Percentiles rank a stretch among this genome's conserved stretches.
Evolutionary conservation across 2,113 vertebrate species (phyloP).

Genomic region (Shinisaurus crocodilurus): DNA sequence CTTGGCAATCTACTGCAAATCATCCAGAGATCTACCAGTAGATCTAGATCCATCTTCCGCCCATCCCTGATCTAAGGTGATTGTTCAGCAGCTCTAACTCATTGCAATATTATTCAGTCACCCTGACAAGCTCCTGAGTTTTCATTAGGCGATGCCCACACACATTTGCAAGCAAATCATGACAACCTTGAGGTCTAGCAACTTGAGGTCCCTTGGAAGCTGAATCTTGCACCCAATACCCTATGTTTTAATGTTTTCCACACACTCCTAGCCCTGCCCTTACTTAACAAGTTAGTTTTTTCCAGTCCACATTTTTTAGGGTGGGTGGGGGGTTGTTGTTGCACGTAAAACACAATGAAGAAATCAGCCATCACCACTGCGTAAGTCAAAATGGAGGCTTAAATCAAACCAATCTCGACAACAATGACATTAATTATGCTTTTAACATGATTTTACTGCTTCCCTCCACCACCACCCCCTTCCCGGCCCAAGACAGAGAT

Average conservation of each 20-base stretch:
- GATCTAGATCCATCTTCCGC: too few species aligned
- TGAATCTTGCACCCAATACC: too few species aligned
- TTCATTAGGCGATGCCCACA: not conserved
- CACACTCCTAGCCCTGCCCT: not conserved
- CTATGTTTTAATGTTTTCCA: too few species aligned
- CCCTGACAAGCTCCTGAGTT: not conserved
- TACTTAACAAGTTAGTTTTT: slow-evolving; percentile 37
- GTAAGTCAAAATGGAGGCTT: slow-evolving; percentile 69
- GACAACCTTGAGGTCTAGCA: not conserved
- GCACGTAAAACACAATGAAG: slow-evolving; percentile 47
- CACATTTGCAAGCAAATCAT: not conserved
- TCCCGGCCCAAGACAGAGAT: slow-evolving; percentile 42
- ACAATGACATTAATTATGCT: slow-evolving; percentile 87
- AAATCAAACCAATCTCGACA: slow-evolving; percentile 82
- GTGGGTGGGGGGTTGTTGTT: not conserved
- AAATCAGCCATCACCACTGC: slow-evolving; percentile 56
- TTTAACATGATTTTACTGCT: slow-evolving; percentile 84
- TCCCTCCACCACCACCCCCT: slow-evolving; percentile 48
- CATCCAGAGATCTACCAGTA: too few species aligned
- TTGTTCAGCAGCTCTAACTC: not conserved
- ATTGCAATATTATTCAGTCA: not conserved
- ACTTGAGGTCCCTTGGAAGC: not conserved
- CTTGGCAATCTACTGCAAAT: too few species aligned
- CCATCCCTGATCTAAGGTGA: too few species aligned
- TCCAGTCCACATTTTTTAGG: slow-evolving; percentile 13